These are phyloP conservation scores for Artemisiospiza belli DNA, from an alignment of 2,113 vertebrate genomes.

Conservation along the genomic window DNA sequence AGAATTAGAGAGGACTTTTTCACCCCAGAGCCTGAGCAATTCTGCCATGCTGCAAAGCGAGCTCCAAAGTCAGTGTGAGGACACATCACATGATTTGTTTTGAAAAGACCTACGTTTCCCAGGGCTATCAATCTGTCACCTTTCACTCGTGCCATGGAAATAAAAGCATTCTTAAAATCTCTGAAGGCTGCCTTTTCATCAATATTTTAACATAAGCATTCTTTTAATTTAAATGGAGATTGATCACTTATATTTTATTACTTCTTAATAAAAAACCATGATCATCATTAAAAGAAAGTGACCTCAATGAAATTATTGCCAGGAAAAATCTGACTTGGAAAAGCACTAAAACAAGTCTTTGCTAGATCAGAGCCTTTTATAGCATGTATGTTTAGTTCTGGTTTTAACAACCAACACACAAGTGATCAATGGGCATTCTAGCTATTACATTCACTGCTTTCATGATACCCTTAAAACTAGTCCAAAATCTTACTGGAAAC, in stretches of 20 bases:
- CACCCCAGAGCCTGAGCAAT: not conserved
- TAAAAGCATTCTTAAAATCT: not conserved
- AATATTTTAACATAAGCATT: slow-evolving; percentile 43
- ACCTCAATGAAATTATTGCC: not conserved
- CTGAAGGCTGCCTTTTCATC: slow-evolving; percentile 28
- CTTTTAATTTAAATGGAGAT: slow-evolving; percentile 29
- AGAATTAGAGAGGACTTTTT: not conserved
- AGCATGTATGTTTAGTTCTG: not conserved
- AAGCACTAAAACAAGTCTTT: not conserved
- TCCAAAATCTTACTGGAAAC: not conserved
- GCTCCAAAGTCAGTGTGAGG: not conserved
- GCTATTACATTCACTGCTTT: not conserved
- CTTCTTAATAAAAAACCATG: slow-evolving; percentile 26
- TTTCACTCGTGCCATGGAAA: not conserved
- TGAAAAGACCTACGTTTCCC: not conserved
- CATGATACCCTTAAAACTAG: not conserved
- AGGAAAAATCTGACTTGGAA: not conserved
- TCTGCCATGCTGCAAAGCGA: not conserved
- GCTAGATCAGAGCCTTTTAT: not conserved
- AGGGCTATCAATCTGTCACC: slow-evolving; percentile 42
- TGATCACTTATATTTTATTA: slow-evolving; percentile 10
- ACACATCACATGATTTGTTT: not conserved
- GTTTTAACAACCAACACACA: not conserved
- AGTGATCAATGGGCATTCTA: not conserved
- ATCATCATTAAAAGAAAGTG: not conserved